Base-by-base conservation (phyloP, 2,888 invertebrate species). In the Endomychus coccineus region DNA sequence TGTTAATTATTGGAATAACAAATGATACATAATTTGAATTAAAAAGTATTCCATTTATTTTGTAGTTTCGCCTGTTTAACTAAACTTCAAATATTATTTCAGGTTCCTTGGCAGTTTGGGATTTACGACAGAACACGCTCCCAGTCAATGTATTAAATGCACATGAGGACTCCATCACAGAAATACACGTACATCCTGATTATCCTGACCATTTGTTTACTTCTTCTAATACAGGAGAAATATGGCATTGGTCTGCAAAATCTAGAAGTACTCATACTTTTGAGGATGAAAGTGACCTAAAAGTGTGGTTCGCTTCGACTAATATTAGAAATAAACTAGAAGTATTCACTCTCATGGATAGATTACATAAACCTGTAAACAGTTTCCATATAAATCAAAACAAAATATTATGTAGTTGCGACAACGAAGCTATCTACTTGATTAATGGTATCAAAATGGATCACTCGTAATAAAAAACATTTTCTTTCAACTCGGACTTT, bases 161-260 rank as follows among this genome's bases (percentile, higher is more conserved):
- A 28, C 85, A 87, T 59, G 68, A 74, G 1, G 75, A 78, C 30
- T 71, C 79, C 45, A 83, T 92, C 11, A 80, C 79, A n/a, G 91
- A 92, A 66, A 78, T 92, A 50, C 76, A 80, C 37, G 94, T 92
- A 56, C 91, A 94, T 66, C 85, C 82, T 0, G 79, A 83, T 39
- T 77, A 85, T 52, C 89, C 91, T 0, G 81, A 87, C 36, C 88
- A 88, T 62, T 59, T 94, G 1, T 82, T 89, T 46, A 84, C 86
- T 1, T 80, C 85, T 55, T 86, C 91, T 0, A 71, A 74, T 32
- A 78, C 80, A 28, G 92, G 92, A 0, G 85, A 89, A 59, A 66
- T 92, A 2, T 91, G 90, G 87, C 86, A 90, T 56, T 94, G 92
- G 92, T 81, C 84, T 43, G 78, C 80, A 54, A 76, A 77, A 43